Evolutionary conservation across 2,797 vertebrate species (phyloP).

Genomic region (Platalea minor): DNA sequence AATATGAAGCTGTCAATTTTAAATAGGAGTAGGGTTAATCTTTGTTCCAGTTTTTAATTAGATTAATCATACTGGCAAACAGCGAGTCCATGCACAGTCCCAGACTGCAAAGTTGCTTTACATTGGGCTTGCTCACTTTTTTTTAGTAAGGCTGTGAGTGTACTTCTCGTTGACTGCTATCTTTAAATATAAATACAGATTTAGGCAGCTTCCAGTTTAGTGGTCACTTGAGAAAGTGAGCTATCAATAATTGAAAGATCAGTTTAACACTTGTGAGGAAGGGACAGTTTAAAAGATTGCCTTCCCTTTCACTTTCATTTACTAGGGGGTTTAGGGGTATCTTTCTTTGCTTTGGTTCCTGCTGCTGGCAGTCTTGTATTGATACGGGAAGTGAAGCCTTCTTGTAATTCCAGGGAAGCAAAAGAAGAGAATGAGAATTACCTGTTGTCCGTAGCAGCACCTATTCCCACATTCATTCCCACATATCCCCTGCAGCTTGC

Average conservation of each 20-base stretch:
- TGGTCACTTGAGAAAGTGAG: neutral
- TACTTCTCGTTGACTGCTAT: neutral
- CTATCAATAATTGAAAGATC: neutral
- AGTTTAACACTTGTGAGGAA: neutral
- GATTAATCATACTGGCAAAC: neutral
- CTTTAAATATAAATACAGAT: constrained; percentile 6
- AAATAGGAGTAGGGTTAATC: neutral
- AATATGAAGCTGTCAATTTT: neutral
- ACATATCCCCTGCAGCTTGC: neutral
- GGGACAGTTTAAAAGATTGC: neutral
- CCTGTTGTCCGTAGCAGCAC: neutral
- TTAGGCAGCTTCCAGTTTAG: neutral
- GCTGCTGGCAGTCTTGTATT: neutral
- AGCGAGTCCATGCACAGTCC: neutral
- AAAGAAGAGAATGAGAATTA: neutral
- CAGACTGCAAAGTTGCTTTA: neutral
- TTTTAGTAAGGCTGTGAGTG: neutral
- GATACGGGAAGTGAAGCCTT: neutral
- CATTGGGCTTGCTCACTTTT: neutral
- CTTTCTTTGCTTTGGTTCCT: neutral
- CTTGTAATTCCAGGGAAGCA: neutral
- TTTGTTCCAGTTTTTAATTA: neutral
- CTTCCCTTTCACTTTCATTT: neutral
- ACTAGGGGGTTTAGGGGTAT: neutral
- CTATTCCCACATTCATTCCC: neutral